Evolutionary conservation across 2,888 invertebrate genomes (phyloP), one percentile per base, ranked within the genome.

Genomic region (Amiota minor): DNA sequence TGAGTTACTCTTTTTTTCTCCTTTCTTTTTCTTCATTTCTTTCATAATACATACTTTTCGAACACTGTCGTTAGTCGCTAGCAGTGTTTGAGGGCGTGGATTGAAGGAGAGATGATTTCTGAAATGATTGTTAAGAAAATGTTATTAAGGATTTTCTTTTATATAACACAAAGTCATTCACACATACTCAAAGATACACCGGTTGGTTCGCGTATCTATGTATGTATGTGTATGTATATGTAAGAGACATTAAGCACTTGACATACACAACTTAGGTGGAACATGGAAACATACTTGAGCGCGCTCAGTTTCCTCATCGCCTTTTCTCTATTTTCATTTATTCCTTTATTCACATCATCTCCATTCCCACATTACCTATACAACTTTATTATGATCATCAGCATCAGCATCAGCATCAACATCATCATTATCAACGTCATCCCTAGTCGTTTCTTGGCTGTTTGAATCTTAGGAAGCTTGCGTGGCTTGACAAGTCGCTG

Each of bases 121-220:
- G 75, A 79, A 62, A 77, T 76, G 85, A 85, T 83, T 79, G 81
- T 80, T 81, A 84, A 84, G 84, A 84, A 86, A 86, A 87, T 86
- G 85, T 87, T 86, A 86, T 86, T 86, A 86, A 85, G 86, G 86
- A 81, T 87, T 87, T 87, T 87, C 83, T 83, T 82, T 84, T 86
- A 83, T 82, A 83, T 81, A 85, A 81, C 78, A 86, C 84, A 85
- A 82, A 80, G 81, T 81, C 84, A 81, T 81, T 81, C 79, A 76
- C 79, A 75, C 75, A 72, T 69, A 65, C 71, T 74, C 74, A 75
- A 69, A 72, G 10, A 70, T 35, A 35, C 6, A 35, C 35, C 35
- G 35, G 35, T 35, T 35, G 55, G 47, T 46, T 62, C 18, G 16
- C 23, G 49, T 8, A 47, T 1, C 11, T 16, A 53, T 4, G n/a